Evolutionary conservation across 2,888 invertebrate species (phyloP), one percentile per base, ranked within the genome.

Genomic region (Cryptocheilus praepositus): DNA sequence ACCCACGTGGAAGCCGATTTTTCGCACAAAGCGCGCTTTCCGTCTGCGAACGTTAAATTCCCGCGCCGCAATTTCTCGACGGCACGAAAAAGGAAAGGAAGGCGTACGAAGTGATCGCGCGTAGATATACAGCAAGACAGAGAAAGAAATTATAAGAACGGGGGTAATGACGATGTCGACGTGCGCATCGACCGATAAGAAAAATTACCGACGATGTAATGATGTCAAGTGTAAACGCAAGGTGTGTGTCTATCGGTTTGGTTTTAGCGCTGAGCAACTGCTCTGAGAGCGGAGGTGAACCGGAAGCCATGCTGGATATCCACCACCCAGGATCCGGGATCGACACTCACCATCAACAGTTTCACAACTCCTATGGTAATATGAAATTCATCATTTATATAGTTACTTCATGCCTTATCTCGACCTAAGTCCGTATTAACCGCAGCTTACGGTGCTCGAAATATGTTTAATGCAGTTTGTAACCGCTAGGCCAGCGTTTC

Each of bases 191-290:
- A 57, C 59, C 67, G 71, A 70, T 62, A 69, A 53, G 61, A 70
- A 63, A 52, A 63, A 64, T 59, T 66, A 64, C 63, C 69, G 74
- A 71, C 58, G 67, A 61, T 70, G 68, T 70, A 78, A 73, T 76
- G 74, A 81, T 79, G 80, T 80, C 79, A 81, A 85, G 85, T 85
- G 82, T 87, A 87, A 87, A 85, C 82, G 86, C 86, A 88, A 87
- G 88, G 88, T 88, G 88, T 88, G 86, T 88, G 88, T 88, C 88
- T 89, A 88, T 89, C 88, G 88, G 88, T 89, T 89, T 89, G 88
- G 88, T 89, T 89, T 88, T 89, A 89, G 88, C 88, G 77, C 88
- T 88, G 88, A 89, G 88, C 85, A 89, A 89, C 88, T 88, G 88
- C 86, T 88, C 88, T 86, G 88, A 89, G 85, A 87, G 88, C 81